Base-by-base conservation (phyloP, 2,113 vertebrate genomes). In the Oenanthe oenanthe region DNA sequence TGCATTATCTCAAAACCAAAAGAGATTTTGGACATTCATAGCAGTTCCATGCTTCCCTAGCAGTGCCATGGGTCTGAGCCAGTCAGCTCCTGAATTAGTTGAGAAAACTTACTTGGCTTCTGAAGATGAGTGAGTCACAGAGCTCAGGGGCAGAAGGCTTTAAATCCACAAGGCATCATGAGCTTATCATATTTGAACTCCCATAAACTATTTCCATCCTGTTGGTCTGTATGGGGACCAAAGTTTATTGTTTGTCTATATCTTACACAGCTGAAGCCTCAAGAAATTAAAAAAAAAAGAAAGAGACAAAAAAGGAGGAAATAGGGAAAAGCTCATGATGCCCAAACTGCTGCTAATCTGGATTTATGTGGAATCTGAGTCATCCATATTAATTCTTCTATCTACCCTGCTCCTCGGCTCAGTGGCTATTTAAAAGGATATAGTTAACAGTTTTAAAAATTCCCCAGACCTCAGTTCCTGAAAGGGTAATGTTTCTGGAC, bases 361-460 rank as follows among this genome's bases (percentile, higher is more conserved):
- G 62, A 79, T 89, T 92, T 82, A 60, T 2, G 1, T 82, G 74
- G 63, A 92, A 68, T 85, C 42, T 66, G 74, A 60, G 48, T 88
- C 17, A 83, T 63, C 88, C 63, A 6, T 63, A 75, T 54, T 93
- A 92, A 89, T 92, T 66, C 50, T 68, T 74, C 28, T 88, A 67
- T 92, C 53, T 53, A 67, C 19, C 90, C 40, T 20, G 66, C 22
- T 95, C 18, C 31, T 79, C 0, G 0, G 12, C 50, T 89, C 58
- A 73, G 38, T 85, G 74, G 29, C 66, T 73, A 51, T 66, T 13
- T 75, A 76, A 82, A 88, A 54, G 2, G 47, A 85, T 83, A 50
- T 70, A 88, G 43, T 84, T 93, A 89, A 85, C 43, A 67, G 40
- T n/a, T 92, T 95, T 63, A 76, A 93, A 96, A 90, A 53, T 51